phyloP scores from a whole-genome alignment of 2,888 invertebrate species.

The Leucophora obtusa region DNA sequence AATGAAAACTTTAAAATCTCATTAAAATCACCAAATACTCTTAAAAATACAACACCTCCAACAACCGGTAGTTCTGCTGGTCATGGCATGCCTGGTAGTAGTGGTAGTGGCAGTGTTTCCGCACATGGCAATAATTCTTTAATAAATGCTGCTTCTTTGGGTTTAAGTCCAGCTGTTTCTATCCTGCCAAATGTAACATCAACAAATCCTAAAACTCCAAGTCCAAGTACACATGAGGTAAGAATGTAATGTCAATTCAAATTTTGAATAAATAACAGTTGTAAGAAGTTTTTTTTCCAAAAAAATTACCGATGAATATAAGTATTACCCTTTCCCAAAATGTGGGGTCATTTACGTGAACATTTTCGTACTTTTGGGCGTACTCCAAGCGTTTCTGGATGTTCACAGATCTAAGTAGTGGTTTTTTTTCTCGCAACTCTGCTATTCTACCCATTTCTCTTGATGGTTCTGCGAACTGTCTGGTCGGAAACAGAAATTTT shows the following conservation, averaged over 20 bases:
- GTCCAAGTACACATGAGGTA: conserved; percentile 84
- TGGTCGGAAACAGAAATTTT: no score
- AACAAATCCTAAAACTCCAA: conserved; percentile 91
- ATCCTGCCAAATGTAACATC: conserved; percentile 81
- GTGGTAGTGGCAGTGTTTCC: conserved; percentile 40
- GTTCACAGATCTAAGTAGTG: no score
- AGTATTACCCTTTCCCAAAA: no score
- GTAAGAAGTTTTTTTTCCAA: no score
- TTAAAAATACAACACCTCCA: conserved; percentile 77
- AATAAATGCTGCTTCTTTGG: conserved; percentile 71
- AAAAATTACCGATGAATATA: no score
- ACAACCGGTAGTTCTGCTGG: conserved; percentile 68
- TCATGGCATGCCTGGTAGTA: conserved; percentile 65
- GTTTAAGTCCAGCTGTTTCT: conserved; percentile 73
- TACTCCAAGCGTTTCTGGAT: no score
- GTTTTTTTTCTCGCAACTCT: no score
- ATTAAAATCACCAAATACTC: conserved; percentile 78
- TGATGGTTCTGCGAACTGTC: no score
- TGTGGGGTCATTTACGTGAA: no score
- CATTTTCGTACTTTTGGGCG: no score
- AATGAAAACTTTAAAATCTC: conserved; percentile 79
- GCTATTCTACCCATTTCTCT: no score
- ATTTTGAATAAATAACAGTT: no score
- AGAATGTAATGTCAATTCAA: conserved; percentile 60
- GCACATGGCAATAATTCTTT: conserved; percentile 64